Evolutionary conservation across 2,888 invertebrate genomes (phyloP).

Genomic region (Sympetrum striolatum): DNA sequence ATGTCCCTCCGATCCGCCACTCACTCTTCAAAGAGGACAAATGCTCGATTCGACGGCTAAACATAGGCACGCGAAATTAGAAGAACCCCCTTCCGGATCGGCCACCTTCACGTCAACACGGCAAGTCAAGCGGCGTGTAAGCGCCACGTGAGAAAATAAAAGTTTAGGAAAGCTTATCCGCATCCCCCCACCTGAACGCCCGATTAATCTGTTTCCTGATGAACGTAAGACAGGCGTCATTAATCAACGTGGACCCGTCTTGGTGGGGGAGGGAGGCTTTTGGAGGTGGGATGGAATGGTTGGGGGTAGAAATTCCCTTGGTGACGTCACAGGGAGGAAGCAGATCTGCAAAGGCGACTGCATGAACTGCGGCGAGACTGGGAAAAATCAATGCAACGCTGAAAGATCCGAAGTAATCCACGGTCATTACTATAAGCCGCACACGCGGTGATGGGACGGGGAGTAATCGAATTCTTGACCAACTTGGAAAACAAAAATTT

Average conservation of each 20-base stretch:
- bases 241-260: constrained; percentile 1
- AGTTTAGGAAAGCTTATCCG: background rate
- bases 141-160: background rate
- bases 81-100: background rate
- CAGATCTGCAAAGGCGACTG: constrained; percentile 35
- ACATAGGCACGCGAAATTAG: background rate
- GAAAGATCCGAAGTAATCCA: constrained; percentile 35
- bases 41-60: background rate
- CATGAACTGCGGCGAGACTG: constrained; percentile 31
- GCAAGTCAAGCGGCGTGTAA: too few species aligned
- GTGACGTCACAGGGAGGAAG: background rate
- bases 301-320: background rate
- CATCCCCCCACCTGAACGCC: background rate
- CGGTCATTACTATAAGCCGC: constrained; percentile 30
- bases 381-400: constrained; percentile 41
- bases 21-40: background rate
- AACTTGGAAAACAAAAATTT: background rate
- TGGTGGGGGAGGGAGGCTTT: background rate
- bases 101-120: too few species aligned
- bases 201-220: background rate
- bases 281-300: background rate
- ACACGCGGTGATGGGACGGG: background rate
- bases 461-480: background rate
- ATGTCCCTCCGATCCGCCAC: background rate
- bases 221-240: background rate